A percentile compares a stretch with the other conserved stretches of the same genome.
Conservation (phyloP, 2,113 vertebrate species). For the Fregetta grallaria region DNA sequence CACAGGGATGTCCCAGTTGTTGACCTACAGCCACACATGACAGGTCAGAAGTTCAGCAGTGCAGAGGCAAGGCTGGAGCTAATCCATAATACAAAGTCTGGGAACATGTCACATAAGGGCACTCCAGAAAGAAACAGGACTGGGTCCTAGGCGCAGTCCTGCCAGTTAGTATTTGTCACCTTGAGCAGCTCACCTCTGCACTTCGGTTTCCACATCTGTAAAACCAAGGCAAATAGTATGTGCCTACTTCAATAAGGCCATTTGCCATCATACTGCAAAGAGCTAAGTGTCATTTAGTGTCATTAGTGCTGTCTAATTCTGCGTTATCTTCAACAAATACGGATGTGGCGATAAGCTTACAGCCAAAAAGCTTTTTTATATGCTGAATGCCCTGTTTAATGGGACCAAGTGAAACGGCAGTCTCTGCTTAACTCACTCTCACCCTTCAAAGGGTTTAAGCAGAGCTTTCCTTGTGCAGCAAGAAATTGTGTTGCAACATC, state of each 20-base stretch:
- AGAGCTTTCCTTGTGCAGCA: neutral
- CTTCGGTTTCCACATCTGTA: neutral
- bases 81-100: neutral
- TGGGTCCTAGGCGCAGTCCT: neutral
- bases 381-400: neutral
- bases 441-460: neutral
- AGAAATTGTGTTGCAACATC: neutral
- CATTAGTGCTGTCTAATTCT: neutral
- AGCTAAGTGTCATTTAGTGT: neutral
- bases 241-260: neutral
- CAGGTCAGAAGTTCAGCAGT: neutral
- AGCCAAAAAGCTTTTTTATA: neutral
- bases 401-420: neutral
- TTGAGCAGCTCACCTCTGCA: neutral
- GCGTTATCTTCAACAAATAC: neutral
- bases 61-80: neutral
- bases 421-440: neutral
- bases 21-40: neutral
- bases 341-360: neutral
- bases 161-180: neutral
- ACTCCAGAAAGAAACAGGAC: neutral
- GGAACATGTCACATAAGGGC: neutral
- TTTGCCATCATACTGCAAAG: neutral
- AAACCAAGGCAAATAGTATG: neutral
- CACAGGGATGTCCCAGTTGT: neutral